phyloP scores from a whole-genome alignment of 2,797 vertebrate species.

The Myripristis murdjan region DNA sequence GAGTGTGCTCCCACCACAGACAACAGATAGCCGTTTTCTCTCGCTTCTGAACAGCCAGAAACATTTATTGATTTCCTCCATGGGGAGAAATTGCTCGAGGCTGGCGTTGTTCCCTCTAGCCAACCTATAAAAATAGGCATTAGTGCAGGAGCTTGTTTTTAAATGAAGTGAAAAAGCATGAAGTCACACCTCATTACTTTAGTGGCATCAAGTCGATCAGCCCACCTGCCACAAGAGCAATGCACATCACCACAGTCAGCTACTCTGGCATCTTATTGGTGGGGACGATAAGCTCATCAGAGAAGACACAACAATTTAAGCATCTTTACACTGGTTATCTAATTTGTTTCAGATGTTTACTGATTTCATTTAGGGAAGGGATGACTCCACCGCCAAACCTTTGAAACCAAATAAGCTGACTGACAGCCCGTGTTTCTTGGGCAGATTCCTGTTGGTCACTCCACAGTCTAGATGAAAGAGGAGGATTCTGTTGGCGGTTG shows the following conservation, averaged over 20 bases:
- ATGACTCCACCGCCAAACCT: too few relatives aligned
- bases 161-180: constrained; percentile 27
- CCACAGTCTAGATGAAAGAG: too few relatives aligned
- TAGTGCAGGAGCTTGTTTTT: constrained; percentile 19
- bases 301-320: too few relatives aligned
- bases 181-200: constrained; percentile 44
- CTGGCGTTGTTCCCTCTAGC: background rate
- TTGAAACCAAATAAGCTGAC: too few relatives aligned
- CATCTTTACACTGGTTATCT: too few relatives aligned
- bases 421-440: too few relatives aligned
- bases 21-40: constrained; percentile 1
- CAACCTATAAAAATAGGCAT: constrained; percentile 16
- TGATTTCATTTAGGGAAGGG: too few relatives aligned
- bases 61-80: constrained; percentile 37
- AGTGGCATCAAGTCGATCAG: constrained; percentile 7
- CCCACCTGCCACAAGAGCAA: background rate
- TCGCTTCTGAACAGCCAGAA: constrained; percentile 2
- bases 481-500: too few relatives aligned
- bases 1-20: background rate
- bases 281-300: background rate
- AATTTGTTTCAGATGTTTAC: too few relatives aligned
- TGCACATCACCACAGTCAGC: constrained; percentile 11
- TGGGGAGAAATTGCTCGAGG: constrained; percentile 8
- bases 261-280: background rate
- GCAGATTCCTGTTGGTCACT: too few relatives aligned